Conservation (phyloP, 2,888 invertebrate species). For the Drosophila borborema region DNA sequence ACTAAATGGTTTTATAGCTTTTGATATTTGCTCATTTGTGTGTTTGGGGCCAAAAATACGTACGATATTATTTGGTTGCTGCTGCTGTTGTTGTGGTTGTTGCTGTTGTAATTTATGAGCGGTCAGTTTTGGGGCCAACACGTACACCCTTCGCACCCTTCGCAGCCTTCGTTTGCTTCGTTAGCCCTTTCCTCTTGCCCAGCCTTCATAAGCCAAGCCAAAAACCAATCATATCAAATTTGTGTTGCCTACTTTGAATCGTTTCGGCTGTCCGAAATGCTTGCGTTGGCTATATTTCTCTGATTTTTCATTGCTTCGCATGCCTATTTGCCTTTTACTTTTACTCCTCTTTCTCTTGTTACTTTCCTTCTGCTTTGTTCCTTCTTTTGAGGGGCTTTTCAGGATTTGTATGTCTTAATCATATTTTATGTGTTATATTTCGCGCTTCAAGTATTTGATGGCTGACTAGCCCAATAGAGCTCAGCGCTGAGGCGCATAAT, state of each 20-base stretch:
- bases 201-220: slow-evolving; percentile 37
- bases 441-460: slow-evolving; percentile 71
- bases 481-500: slow-evolving; percentile 27
- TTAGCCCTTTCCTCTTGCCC: slow-evolving; percentile 60
- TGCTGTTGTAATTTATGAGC: slow-evolving; percentile 74
- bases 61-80: slow-evolving; percentile 58
- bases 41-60: slow-evolving; percentile 40
- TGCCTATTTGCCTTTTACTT: not conserved
- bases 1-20: slow-evolving; percentile 77
- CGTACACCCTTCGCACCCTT: slow-evolving; percentile 15
- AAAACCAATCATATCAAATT: slow-evolving; percentile 70
- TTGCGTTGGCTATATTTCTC: slow-evolving; percentile 55
- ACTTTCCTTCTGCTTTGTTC: not conserved
- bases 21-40: slow-evolving; percentile 77
- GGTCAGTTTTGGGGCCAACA: slow-evolving; percentile 63
- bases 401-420: slow-evolving; percentile 71
- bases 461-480: slow-evolving; percentile 23
- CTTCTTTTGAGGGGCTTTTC: not conserved
- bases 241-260: slow-evolving; percentile 44
- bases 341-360: not conserved
- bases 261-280: slow-evolving; percentile 46
- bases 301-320: slow-evolving; percentile 18
- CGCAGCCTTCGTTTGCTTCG: slow-evolving; percentile 55
- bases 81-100: slow-evolving; percentile 19
- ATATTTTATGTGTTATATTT: slow-evolving; percentile 78